Conservation (phyloP, 2,888 invertebrate species). For the Hirtodrosophila cameraria region DNA sequence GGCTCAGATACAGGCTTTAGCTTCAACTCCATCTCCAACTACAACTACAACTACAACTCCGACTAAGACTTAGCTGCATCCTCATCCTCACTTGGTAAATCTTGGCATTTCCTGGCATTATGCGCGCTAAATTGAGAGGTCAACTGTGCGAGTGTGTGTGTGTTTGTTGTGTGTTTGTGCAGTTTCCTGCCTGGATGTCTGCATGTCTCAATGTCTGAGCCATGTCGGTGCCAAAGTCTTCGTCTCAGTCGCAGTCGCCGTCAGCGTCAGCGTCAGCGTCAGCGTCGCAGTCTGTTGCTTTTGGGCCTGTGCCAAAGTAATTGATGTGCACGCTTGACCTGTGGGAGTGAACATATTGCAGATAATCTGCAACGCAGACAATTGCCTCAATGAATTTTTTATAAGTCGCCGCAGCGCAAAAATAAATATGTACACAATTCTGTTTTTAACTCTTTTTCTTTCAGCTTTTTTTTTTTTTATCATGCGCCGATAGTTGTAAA, state of each 20-base stretch:
- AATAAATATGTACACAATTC: conserved; percentile 48
- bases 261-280: conserved; percentile 30
- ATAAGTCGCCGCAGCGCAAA: conserved; percentile 68
- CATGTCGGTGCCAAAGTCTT: conserved; percentile 28
- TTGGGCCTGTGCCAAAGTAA: conserved; percentile 82
- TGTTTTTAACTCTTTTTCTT: conserved; percentile 4
- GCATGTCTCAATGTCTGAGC: conserved; percentile 39
- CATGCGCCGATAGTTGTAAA: conserved; percentile 65
- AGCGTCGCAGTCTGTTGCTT: conserved; percentile 44
- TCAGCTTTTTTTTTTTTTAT: conserved; percentile 45
- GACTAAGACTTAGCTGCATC: conserved; percentile 23
- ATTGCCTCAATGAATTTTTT: conserved; percentile 79
- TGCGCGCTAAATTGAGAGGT: conserved; percentile 83
- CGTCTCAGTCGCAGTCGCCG: conserved; percentile 37
- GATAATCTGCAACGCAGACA: conserved; percentile 82
- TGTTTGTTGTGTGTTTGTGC: conserved; percentile 26
- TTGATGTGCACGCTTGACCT: conserved; percentile 83
- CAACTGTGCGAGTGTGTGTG: conserved; percentile 61
- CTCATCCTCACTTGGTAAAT: conserved; percentile 47
- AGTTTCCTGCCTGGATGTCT: conserved; percentile 51
- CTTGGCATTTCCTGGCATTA: conserved; percentile 75
- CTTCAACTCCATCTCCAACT: conserved; percentile 16
- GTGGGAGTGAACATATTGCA: conserved; percentile 83
- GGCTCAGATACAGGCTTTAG: not conserved
- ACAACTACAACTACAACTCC: conserved; percentile 19